Evolutionary conservation across 2,797 vertebrate species (phyloP).

Genomic region (Cygnus olor): DNA sequence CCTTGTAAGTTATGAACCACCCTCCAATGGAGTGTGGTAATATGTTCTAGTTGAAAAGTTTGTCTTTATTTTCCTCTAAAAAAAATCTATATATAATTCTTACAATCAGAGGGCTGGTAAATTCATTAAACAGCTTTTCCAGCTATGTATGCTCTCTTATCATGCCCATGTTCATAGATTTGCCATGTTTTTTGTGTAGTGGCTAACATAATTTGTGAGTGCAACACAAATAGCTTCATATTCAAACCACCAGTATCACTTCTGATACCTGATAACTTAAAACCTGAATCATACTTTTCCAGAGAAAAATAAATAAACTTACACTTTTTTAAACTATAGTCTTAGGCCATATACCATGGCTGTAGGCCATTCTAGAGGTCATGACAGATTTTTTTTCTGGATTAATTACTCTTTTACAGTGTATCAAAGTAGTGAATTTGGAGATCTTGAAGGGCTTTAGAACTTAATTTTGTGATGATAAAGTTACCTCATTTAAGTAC

Average conservation of each 20-base stretch:
- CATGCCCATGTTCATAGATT: not conserved
- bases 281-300: not conserved
- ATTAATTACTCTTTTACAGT: not conserved
- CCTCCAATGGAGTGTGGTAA: not conserved
- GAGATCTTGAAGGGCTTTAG: not conserved
- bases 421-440: not conserved
- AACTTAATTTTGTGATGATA: not conserved
- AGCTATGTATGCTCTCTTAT: not conserved
- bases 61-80: not conserved
- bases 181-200: not conserved
- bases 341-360: accelerated
- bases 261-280: not conserved
- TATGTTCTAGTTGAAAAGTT: not conserved
- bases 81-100: not conserved
- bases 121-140: not conserved
- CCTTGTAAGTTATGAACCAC: not conserved
- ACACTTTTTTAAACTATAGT: not conserved
- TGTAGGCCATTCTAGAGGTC: not conserved
- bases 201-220: not conserved
- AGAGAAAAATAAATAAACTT: not conserved
- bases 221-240: not conserved
- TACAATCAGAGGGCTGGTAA: not conserved
- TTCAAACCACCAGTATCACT: not conserved
- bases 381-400: not conserved
- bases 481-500: not conserved